Base-by-base conservation (phyloP, 2,797 vertebrate species). In the Anguilla anguilla region DNA sequence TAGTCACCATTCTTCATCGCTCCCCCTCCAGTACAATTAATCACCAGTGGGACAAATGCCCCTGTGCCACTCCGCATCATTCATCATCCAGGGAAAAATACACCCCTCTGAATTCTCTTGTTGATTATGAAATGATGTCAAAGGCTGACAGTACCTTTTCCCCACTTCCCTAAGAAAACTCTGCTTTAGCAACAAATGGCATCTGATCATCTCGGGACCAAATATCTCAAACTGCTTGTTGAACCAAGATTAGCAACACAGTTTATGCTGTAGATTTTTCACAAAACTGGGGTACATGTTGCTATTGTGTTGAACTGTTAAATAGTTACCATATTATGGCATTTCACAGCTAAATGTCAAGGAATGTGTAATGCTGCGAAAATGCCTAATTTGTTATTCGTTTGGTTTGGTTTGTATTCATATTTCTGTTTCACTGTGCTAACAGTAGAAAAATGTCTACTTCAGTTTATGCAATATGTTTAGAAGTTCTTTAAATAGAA, bases 21-120 rank as follows among this genome's bases (percentile, higher is more conserved):
- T 28, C 82, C 55, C 61, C 72, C 43, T n/a, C 25, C 35, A 31
- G 53, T 81, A 87, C 49, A 53, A 82, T 87, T 82, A 87, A 55
- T 87, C 35, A 77, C 39, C 35, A 61, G 28, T 61, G 55, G 57
- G 86, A 87, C 82, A 64, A 82, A 83, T 49, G 74, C n/a, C 57
- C 77, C 79, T 67, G 57, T 35, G 25, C 53, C 19, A 86, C 74
- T 25, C 72, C 9, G 59, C 53, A 28, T 87, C 86, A 83, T 87
- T 83, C 43, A 19, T 59, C 77, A 83, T 87, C 77, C 57, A 31
- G 39, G 15, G 72, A 51, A 39, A 79, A 64, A 22, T 46, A 61
- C 53, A 83, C 13, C 59, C n/a, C 22, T 15, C 22, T 64, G 31
- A 11, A 79, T 86, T 64, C 17, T 64, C 35, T 39, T 17, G 74